Evolutionary conservation across 1,140 invertebrate genomes (phyloP).

Genomic region (Ceratina australensis): DNA sequence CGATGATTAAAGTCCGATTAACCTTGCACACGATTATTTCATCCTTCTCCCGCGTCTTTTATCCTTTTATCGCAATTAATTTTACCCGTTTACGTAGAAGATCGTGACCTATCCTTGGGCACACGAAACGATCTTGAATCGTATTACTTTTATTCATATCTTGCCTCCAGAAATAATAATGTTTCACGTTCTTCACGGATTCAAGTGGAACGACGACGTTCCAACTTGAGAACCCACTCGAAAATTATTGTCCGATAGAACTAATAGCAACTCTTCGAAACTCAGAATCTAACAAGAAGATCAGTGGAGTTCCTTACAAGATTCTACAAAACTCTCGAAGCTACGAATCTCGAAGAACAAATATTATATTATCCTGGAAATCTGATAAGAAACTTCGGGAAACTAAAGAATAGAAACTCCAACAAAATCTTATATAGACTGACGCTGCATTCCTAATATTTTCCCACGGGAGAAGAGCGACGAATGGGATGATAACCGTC

Average conservation of each 20-base stretch:
- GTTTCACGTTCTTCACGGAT: not conserved
- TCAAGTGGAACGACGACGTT: not conserved
- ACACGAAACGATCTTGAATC: not conserved
- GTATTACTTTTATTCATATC: not conserved
- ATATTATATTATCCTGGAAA: too few relatives aligned
- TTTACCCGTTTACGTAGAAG: not conserved
- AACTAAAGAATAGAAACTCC: not conserved
- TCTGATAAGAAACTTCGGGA: not conserved
- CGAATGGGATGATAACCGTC: not conserved
- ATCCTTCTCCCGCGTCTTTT: not conserved
- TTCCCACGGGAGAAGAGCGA: not conserved
- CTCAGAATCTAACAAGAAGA: too few relatives aligned
- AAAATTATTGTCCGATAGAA: too few relatives aligned
- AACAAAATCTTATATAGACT: not conserved
- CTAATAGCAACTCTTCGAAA: too few relatives aligned
- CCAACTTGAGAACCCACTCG: not conserved
- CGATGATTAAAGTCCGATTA: conserved; percentile 1
- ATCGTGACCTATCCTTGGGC: not conserved
- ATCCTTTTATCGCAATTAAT: not conserved
- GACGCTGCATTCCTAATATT: not conserved
- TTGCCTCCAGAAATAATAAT: not conserved
- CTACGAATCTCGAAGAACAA: too few relatives aligned
- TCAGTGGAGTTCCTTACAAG: too few relatives aligned
- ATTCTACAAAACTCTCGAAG: too few relatives aligned
- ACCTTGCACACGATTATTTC: not conserved